phyloP scores from a whole-genome alignment of 2,797 vertebrate genomes.

The Gallirallus australis region DNA sequence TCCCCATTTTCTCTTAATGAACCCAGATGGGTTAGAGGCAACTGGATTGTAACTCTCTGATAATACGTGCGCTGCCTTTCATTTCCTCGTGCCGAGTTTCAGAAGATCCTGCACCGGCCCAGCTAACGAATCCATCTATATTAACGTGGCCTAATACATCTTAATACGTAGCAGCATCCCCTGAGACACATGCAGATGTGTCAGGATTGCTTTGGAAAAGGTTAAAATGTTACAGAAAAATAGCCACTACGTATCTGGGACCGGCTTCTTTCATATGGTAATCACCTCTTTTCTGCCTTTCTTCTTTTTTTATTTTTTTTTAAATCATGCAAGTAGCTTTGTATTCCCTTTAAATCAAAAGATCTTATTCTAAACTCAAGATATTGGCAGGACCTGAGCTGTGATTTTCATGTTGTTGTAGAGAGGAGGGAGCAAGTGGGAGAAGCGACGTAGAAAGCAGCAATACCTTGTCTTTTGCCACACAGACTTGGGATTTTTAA shows the following conservation, averaged over 20 bases:
- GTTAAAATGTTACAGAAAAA: background rate
- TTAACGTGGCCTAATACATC: background rate
- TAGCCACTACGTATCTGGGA: background rate
- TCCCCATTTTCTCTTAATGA: conserved; percentile 2
- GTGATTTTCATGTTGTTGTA: background rate
- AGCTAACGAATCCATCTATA: background rate
- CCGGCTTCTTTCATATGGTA: conserved; percentile 32
- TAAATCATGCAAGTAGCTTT: background rate
- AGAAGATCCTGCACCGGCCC: background rate
- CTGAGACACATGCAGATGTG: conserved; percentile 22
- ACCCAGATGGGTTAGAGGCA: conserved; percentile 43
- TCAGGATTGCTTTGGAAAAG: conserved; percentile 29
- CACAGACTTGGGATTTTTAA: background rate
- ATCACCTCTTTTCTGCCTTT: background rate
- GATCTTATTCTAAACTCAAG: background rate
- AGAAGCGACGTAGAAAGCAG: background rate
- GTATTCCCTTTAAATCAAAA: background rate
- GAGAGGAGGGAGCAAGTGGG: background rate
- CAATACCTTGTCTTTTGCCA: background rate
- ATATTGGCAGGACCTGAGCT: background rate
- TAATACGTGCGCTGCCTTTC: conserved; percentile 5
- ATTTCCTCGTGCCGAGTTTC: background rate
- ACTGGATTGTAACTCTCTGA: background rate
- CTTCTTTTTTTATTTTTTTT: background rate
- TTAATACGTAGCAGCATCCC: background rate